A percentile compares a stretch with the other conserved stretches of the same genome.
Conservation (phyloP, 2,888 invertebrate genomes). For the Tachina fera region DNA sequence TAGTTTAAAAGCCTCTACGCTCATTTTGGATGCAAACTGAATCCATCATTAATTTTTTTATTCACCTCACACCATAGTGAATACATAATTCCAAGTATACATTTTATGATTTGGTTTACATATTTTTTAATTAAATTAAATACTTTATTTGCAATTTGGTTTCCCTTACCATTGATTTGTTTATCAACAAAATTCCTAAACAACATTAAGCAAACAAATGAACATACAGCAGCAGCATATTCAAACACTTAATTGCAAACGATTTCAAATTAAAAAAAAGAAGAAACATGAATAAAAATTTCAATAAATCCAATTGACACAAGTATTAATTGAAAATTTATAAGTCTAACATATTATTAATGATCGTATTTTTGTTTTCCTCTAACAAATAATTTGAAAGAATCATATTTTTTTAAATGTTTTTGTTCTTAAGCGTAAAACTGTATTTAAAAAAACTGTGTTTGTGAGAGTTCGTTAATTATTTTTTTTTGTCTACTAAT, state of each 20-base stretch:
- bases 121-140: not conserved
- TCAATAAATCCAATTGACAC: constrained; percentile 40
- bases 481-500: constrained; percentile 40
- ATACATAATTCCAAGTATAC: not conserved
- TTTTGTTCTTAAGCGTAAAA: constrained; percentile 66
- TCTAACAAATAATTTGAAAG: constrained; percentile 29
- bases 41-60: constrained; percentile 36
- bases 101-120: constrained; percentile 13
- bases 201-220: constrained; percentile 52
- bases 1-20: not conserved
- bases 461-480: constrained; percentile 59
- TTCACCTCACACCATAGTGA: constrained; percentile 16
- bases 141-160: constrained; percentile 5
- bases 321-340: constrained; percentile 28
- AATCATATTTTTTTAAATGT: constrained; percentile 26
- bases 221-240: constrained; percentile 50
- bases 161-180: constrained; percentile 14
- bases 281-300: constrained; percentile 17
- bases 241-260: constrained; percentile 67
- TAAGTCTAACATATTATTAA: not conserved
- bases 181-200: constrained; percentile 25
- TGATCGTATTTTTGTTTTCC: constrained; percentile 17
- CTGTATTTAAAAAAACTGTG: constrained; percentile 70
- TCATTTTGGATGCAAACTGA: constrained; percentile 1
- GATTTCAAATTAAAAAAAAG: constrained; percentile 14